Percentiles rank a stretch among this genome's conserved stretches.
phyloP scores from a whole-genome alignment of 2,113 vertebrate genomes.

The Felis catus region F.catus_Fca126_mat1.0 CM031412.1:9125001-9125500 shows the following conservation, averaged over 20 bases:
- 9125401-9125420: rapidly evolving
- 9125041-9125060: not conserved
- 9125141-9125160: not conserved
- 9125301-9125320: not conserved
- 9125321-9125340: not conserved
- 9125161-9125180: not conserved
- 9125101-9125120: not conserved
- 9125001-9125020: not conserved
- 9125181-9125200: not conserved
- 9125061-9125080: not conserved
- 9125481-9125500: no score
- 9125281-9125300: not conserved
- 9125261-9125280: not conserved
- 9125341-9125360: not conserved
- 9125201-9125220: not conserved
- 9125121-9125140: not conserved
- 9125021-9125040: not conserved
- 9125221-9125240: not conserved
- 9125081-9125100: not conserved
- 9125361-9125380: not conserved
- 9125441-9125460: not conserved
- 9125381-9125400: not conserved
- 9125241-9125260: not conserved
- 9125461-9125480: rapidly evolving
- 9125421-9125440: not conserved